Conservation (phyloP, 2,888 invertebrate species). For the Microdon myrmicae region DNA sequence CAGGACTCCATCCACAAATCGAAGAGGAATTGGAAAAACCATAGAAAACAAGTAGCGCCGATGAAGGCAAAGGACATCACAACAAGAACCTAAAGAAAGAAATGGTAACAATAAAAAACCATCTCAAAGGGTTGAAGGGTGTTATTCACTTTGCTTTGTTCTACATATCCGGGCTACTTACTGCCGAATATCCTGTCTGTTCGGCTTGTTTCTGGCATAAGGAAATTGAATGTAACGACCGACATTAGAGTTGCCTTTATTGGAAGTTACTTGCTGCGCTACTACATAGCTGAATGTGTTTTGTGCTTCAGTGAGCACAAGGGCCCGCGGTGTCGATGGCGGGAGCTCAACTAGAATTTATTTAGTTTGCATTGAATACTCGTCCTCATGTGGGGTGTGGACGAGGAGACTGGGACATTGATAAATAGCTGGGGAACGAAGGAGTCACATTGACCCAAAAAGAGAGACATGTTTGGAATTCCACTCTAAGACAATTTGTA, state of each 20-base stretch:
- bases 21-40: conserved; percentile 35
- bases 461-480: conserved; percentile 9
- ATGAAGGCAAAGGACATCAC: background rate
- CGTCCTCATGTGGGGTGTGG: too few species aligned
- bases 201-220: conserved; percentile 25
- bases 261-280: conserved; percentile 15
- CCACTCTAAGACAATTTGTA: conserved; percentile 30
- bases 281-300: conserved; percentile 33
- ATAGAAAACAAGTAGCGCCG: too few species aligned
- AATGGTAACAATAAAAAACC: conserved; percentile 4
- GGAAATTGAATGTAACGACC: conserved; percentile 42
- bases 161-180: conserved; percentile 46
- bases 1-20: conserved; percentile 16
- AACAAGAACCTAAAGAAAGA: conserved; percentile 3
- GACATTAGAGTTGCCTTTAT: conserved; percentile 4
- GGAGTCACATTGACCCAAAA: conserved; percentile 39
- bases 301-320: conserved; percentile 11
- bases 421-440: too few species aligned
- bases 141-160: conserved; percentile 41
- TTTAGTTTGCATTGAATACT: conserved; percentile 29
- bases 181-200: conserved; percentile 33
- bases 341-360: conserved; percentile 48
- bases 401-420: too few species aligned
- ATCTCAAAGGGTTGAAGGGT: conserved; percentile 42
- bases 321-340: background rate